Conservation (phyloP, 2,888 invertebrate species). For the Microdon myrmicae region DNA sequence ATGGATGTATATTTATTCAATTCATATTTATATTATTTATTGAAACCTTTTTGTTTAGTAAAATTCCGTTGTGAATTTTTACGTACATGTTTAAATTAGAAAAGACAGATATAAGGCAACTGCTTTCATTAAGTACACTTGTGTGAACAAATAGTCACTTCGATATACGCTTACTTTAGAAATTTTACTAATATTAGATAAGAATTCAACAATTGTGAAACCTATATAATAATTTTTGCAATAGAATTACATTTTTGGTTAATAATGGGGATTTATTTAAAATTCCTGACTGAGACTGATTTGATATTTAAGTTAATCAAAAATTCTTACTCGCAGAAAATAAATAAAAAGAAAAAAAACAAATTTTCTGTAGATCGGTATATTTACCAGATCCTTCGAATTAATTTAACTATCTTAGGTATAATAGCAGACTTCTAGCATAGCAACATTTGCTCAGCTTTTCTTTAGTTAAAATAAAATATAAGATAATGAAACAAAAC, state of each 20-base stretch:
- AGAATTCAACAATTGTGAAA: too few species aligned
- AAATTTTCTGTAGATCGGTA: slow-evolving; percentile 19
- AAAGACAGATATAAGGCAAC: too few species aligned
- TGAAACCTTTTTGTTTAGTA: too few species aligned
- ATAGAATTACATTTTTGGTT: slow-evolving; percentile 25
- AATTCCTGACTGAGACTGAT: slow-evolving; percentile 4
- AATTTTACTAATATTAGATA: too few species aligned
- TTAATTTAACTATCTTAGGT: slow-evolving; percentile 46
- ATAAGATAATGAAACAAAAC: too few species aligned
- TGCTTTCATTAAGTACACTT: slow-evolving; percentile 51
- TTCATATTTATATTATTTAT: slow-evolving; percentile 26
- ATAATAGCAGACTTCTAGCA: slow-evolving; percentile 43
- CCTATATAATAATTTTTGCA: too few species aligned
- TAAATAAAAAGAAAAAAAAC: too few species aligned
- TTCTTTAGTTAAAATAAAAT: too few species aligned
- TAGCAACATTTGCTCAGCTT: too few species aligned
- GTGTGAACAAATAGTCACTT: slow-evolving; percentile 37
- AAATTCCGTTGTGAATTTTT: too few species aligned
- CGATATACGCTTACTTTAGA: too few species aligned
- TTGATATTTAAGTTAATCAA: slow-evolving; percentile 4
- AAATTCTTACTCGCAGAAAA: slow-evolving; percentile 11
- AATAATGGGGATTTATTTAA: slow-evolving; percentile 4
- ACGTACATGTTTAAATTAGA: too few species aligned
- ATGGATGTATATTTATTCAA: slow-evolving; percentile 14
- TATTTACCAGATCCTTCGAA: slow-evolving; percentile 10